Percentiles rank a stretch among this genome's conserved stretches.
These are phyloP conservation scores for Drosophila asahinai DNA, from an alignment of 1,140 invertebrate species.

Conservation along the genomic window DNA sequence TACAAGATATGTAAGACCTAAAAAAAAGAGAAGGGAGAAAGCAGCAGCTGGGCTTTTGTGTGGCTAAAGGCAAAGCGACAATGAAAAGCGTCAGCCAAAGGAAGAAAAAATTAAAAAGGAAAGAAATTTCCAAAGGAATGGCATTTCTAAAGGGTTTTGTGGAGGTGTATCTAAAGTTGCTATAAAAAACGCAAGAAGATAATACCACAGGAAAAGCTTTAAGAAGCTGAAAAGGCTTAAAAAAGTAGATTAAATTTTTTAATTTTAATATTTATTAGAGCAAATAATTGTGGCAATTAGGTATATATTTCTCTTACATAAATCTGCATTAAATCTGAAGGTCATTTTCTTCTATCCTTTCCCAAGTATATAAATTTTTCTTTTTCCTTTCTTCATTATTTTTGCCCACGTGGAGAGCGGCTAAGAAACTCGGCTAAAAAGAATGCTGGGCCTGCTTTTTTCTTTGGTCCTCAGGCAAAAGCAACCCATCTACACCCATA, in stretches of 20 bases:
- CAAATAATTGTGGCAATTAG: not conserved
- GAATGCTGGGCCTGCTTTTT: conserved; percentile 15
- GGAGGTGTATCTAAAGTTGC: not conserved
- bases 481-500: conserved; percentile 8
- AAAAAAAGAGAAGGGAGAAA: not conserved
- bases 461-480: conserved; percentile 4
- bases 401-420: not conserved
- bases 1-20: conserved; percentile 12
- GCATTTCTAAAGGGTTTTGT: not conserved
- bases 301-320: too few species aligned
- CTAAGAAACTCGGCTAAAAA: conserved; percentile 17
- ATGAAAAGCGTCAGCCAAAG: conserved; percentile 25
- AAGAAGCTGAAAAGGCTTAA: not conserved
- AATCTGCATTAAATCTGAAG: conserved; percentile 3
- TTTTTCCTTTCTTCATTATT: not conserved
- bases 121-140: conserved; percentile 1
- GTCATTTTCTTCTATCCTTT: not conserved
- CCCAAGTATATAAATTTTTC: not conserved
- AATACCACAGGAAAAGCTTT: not conserved
- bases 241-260: too few species aligned
- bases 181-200: not conserved
- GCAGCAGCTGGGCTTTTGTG: conserved; percentile 26
- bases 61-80: conserved; percentile 32
- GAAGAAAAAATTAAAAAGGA: not conserved
- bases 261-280: not conserved